phyloP scores from a whole-genome alignment of 2,113 vertebrate genomes.

The Podarcis muralis region DNA sequence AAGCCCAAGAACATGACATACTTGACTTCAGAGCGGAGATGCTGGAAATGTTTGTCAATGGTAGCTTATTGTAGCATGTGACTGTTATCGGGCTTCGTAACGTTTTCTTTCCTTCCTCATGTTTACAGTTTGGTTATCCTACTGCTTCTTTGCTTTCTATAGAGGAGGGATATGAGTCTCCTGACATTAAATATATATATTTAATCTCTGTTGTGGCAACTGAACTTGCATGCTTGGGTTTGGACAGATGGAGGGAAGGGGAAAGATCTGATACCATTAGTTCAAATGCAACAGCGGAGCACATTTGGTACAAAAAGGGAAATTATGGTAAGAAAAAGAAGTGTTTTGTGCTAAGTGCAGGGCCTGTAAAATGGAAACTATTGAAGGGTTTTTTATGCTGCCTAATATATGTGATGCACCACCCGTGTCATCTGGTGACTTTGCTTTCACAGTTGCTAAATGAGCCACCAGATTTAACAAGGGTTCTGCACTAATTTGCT shows the following conservation, averaged over 20 bases:
- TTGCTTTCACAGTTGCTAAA: background rate
- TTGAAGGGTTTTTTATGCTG: background rate
- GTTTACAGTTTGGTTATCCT: background rate
- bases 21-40: background rate
- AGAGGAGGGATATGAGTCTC: background rate
- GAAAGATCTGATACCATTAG: background rate
- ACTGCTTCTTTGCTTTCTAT: background rate
- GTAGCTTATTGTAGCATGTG: background rate
- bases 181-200: background rate
- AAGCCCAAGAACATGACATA: background rate
- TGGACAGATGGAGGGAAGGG: background rate
- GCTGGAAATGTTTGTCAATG: background rate
- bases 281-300: background rate
- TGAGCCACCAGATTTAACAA: background rate
- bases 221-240: background rate
- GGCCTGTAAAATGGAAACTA: background rate
- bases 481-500: background rate
- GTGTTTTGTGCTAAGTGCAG: background rate
- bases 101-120: too few species aligned
- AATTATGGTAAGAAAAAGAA: background rate
- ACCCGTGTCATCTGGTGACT: background rate
- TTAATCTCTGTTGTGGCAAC: background rate
- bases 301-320: background rate
- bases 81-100: background rate
- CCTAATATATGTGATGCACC: background rate